phyloP scores from a whole-genome alignment of 2,888 invertebrate genomes.

The Drosophila tanythrix region DNA sequence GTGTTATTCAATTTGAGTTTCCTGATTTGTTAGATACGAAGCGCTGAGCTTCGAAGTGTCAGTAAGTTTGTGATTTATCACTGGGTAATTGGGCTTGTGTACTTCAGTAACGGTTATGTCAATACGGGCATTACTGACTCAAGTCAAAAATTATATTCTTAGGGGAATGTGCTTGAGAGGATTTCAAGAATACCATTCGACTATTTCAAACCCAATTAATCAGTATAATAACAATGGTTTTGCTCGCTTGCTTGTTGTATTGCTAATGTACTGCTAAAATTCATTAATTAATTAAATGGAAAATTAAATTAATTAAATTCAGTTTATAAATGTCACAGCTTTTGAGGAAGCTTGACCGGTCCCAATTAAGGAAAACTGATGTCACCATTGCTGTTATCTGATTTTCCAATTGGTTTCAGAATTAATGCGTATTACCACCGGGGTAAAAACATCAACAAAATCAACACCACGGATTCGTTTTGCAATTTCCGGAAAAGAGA shows the following conservation, averaged over 20 bases:
- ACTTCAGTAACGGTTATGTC: neutral
- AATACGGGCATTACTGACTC: neutral
- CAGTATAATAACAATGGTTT: neutral
- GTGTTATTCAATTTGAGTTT: slow-evolving; percentile 70
- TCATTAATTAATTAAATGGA: slow-evolving; percentile 30
- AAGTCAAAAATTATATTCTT: neutral
- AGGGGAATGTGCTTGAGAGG: neutral
- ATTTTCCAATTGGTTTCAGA: slow-evolving; percentile 24
- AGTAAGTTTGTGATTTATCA: slow-evolving; percentile 25
- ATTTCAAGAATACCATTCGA: neutral
- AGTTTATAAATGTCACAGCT: slow-evolving; percentile 14
- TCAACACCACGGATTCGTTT: slow-evolving; percentile 38
- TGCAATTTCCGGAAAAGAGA: slow-evolving; percentile 68
- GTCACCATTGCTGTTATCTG: slow-evolving; percentile 37
- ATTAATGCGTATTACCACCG: slow-evolving; percentile 6
- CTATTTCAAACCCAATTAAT: neutral
- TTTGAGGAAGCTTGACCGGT: slow-evolving; percentile 1
- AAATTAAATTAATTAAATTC: slow-evolving; percentile 14
- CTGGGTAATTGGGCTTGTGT: slow-evolving; percentile 34
- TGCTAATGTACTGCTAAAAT: too few species aligned
- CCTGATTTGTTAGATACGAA: slow-evolving; percentile 33
- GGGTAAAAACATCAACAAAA: slow-evolving; percentile 23
- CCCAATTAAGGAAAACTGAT: slow-evolving; percentile 28
- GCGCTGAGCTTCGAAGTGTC: slow-evolving; percentile 34
- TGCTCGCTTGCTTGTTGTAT: neutral